Evolutionary conservation across 2,113 vertebrate species (phyloP).

Genomic region (Brachyistius frenatus): DNA sequence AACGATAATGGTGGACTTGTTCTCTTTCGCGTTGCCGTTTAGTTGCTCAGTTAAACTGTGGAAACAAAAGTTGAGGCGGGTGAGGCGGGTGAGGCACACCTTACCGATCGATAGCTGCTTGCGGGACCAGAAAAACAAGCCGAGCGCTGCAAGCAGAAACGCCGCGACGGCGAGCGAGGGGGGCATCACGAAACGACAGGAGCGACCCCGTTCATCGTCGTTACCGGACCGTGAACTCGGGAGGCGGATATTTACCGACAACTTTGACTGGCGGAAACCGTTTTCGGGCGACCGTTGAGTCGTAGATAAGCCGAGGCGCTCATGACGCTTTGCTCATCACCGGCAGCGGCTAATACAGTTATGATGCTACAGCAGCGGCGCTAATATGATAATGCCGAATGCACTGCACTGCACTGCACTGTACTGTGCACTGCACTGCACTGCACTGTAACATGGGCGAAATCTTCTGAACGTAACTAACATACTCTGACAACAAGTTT

Average conservation of each 20-base stretch:
- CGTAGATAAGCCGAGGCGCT: background rate
- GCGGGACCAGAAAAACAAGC: constrained; percentile 83
- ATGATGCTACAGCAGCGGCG: background rate
- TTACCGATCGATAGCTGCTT: constrained; percentile 63
- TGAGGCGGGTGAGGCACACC: constrained; percentile 53
- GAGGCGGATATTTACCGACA: too few relatives aligned
- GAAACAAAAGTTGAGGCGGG: too few relatives aligned
- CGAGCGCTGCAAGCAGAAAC: constrained; percentile 45
- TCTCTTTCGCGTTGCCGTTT: background rate
- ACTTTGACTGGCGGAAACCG: background rate
- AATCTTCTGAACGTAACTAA: background rate
- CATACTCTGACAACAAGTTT: background rate
- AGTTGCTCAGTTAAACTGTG: background rate
- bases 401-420: constrained; percentile 2
- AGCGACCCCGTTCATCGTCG: too few relatives aligned
- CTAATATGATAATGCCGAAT: background rate
- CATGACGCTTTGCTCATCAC: constrained; percentile 12
- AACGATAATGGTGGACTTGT: too few relatives aligned
- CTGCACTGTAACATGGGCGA: background rate
- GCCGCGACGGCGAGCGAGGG: constrained; percentile 26
- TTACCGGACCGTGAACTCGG: too few relatives aligned
- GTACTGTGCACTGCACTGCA: background rate
- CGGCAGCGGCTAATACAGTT: constrained; percentile 22
- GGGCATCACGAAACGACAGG: background rate
- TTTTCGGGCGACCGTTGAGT: background rate